Base-by-base conservation (phyloP, 2,797 vertebrate genomes). In the Phylloscopus collybita region DNA sequence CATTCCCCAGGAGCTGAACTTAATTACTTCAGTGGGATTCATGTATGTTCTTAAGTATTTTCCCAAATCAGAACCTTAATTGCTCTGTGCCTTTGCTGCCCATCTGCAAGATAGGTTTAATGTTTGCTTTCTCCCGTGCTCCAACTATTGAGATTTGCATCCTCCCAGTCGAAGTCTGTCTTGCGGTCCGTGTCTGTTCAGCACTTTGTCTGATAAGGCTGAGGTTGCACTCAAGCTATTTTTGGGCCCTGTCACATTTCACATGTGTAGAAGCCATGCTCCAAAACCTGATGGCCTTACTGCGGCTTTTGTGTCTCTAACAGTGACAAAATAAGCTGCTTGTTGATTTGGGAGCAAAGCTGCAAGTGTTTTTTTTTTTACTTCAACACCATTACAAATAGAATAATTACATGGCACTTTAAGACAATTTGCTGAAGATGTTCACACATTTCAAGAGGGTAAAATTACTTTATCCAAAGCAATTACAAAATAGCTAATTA, bases 401-500 rank as follows among this genome's bases (percentile, higher is more conserved):
- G 69, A 91, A 80, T 97, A 97, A 98, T 97, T 97, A 95, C 95
- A 90, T 75, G 92, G 76, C 94, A 97, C 96, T 96, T 94, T 73
- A 92, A 95, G 96, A 94, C 92, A 96, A 96, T 95, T 89, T 95
- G 93, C 94, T 92, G 94, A 97, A 96, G 94, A 96, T 82, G 61
- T 32, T 54, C 90, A 88, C 62, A 88, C 82, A 90, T 97, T 96
- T 97, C 95, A 92, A 93, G 90, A 82, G 79, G 86, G 90, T 92
- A 96, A 95, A 96, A 92, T 96, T 97, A 91, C 80, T 96, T 96
- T 79, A 78, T 94, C 96, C 86, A 54, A 82, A 85, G 95, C 96
- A 97, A 97, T 98, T 97, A 97, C 90, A 96, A 91, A 92, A 74
- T 62, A 95, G 79, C 94, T 97, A 97, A 97, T 98, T 98, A 98